Evolutionary conservation across 2,113 vertebrate genomes (phyloP).

Genomic region (Peromyscus californicus): DNA sequence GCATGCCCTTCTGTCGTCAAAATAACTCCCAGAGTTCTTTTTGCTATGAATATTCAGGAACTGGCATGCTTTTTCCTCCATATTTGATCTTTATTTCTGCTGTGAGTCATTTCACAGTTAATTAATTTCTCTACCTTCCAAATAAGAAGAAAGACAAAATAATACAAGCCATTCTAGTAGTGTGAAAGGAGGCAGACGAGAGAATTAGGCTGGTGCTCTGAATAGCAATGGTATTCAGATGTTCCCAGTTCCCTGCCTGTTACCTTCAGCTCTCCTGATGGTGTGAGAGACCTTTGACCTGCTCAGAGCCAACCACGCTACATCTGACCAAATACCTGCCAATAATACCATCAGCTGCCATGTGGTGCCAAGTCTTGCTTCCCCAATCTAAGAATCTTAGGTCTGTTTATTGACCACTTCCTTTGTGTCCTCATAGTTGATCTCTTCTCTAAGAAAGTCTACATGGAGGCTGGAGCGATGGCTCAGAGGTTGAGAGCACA

Average conservation of each 20-base stretch:
- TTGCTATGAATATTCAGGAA: conserved; percentile 58
- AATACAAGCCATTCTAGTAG: conserved; percentile 16
- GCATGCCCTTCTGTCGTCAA: not conserved
- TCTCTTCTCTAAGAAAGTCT: not conserved
- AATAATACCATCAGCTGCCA: not conserved
- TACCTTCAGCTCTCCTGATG: not conserved
- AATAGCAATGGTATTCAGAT: not conserved
- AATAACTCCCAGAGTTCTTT: conserved; percentile 40
- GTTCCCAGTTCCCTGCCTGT: not conserved
- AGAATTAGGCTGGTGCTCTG: not conserved
- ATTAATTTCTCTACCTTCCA: conserved; percentile 78
- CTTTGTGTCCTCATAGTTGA: not conserved
- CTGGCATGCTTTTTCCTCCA: conserved; percentile 64
- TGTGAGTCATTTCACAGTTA: conserved; percentile 79
- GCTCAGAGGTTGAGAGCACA: not conserved
- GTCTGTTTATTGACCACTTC: not conserved
- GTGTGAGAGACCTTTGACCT: not conserved
- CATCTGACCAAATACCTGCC: not conserved
- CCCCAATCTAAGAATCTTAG: not conserved
- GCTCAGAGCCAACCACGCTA: not conserved
- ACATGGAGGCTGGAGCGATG: not conserved
- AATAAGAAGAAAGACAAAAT: conserved; percentile 63
- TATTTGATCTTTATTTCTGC: conserved; percentile 76
- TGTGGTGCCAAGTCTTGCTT: not conserved
- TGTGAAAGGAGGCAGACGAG: not conserved